phyloP scores from a whole-genome alignment of 2,113 vertebrate species.

The Marcusenius ussheri region DNA sequence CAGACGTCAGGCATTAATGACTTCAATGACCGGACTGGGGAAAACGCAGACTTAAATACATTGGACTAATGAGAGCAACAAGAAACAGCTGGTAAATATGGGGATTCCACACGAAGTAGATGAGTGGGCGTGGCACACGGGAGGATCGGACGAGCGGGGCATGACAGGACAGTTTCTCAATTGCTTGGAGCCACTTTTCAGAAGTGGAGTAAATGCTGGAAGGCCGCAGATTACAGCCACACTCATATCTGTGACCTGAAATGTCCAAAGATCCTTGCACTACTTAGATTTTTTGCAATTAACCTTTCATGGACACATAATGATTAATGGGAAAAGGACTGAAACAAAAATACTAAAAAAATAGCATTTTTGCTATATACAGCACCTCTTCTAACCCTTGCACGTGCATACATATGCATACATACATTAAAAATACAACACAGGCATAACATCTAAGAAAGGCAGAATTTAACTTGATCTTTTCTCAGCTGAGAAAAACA shows the following conservation, averaged over 20 bases:
- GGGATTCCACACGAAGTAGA: too few species aligned
- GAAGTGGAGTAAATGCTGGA: background rate
- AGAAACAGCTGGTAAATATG: too few species aligned
- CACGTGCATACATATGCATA: background rate
- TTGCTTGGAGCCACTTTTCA: background rate
- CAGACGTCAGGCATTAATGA: too few species aligned
- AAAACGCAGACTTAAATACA: too few species aligned
- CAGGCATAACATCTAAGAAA: background rate
- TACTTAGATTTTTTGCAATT: background rate
- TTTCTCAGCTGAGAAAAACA: background rate
- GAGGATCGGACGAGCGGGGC: too few species aligned
- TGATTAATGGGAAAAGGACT: background rate
- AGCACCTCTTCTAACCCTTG: background rate
- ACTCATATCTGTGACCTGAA: background rate
- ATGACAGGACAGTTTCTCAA: background rate
- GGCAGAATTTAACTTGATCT: background rate
- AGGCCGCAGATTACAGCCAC: background rate
- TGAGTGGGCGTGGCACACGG: too few species aligned
- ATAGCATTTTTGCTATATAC: background rate
- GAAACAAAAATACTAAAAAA: background rate
- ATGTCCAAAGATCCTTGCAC: background rate
- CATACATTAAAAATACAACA: background rate
- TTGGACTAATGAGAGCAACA: too few species aligned
- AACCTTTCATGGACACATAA: background rate
- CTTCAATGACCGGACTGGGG: too few species aligned